Evolutionary conservation across 2,113 vertebrate species (phyloP).

Genomic region (Pterocles orientalis): DNA sequence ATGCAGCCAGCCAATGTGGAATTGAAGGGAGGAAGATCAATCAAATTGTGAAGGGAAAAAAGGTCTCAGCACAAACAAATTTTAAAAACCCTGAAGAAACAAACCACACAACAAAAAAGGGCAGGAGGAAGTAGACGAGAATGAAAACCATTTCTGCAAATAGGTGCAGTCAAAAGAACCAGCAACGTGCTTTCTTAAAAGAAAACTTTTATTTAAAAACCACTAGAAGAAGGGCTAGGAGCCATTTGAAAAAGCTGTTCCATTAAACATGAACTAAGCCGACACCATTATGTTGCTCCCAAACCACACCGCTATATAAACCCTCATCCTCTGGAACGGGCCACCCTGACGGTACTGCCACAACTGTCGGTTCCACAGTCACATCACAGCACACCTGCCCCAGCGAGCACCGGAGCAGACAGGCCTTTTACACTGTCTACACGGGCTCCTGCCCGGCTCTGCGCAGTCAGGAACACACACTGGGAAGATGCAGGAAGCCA

Average conservation of each 20-base stretch:
- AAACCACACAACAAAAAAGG: background rate
- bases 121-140: background rate
- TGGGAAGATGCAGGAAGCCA: background rate
- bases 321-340: background rate
- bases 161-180: background rate
- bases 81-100: background rate
- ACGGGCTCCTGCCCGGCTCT: background rate
- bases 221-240: background rate
- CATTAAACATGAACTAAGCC: background rate
- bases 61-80: constrained; percentile 8
- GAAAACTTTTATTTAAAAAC: background rate
- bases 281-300: background rate
- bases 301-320: background rate
- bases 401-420: background rate
- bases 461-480: accelerated
- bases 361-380: background rate
- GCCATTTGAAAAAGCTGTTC: background rate
- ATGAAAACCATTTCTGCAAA: background rate
- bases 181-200: background rate
- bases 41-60: constrained; percentile 28
- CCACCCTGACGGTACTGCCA: background rate
- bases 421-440: accelerated
- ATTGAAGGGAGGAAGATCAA: constrained; percentile 61
- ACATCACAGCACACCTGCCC: background rate
- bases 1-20: constrained; percentile 41